Base-by-base conservation (phyloP, 2,113 vertebrate species). In the Etheostoma spectabile region DNA sequence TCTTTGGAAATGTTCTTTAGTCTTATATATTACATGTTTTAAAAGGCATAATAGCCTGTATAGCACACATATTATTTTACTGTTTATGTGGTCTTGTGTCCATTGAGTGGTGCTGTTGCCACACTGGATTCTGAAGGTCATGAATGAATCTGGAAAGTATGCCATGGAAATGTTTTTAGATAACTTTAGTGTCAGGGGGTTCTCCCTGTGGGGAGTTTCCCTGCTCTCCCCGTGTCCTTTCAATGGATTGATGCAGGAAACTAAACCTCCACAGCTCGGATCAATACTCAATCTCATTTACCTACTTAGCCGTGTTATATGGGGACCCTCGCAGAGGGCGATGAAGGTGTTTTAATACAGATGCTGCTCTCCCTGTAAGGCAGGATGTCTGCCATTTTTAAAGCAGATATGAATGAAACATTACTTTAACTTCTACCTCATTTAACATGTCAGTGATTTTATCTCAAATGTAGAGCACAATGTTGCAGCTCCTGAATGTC, bases 271-370 rank as follows among this genome's bases (percentile, higher is more conserved):
- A 22, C 63, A 48, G 72, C 30, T 52, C 24, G 0, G 79, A 92
- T 93, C 90, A 79, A 93, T 92, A 92, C 35, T 84, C 84, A 90
- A 91, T 92, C 90, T 87, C 87, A 89, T 92, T 90, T 91, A 88
- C 87, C 81, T 89, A 82, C 81, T 91, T 88, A 88, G 79, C 73
- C 0, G 52, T 82, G 85, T 80, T 83, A 38, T 69, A 74, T 46
- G 64, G 33, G 57, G 64, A 64, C 60, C 56, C 63, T 69, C 0
- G 3, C 79, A 87, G 79, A 89, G 88, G 89, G 74, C 86, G 19
- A 21, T 59, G 45, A 85, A 85, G 81, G 49, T 63, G 74, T 81
- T 60, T 59, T 48, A 70, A 74, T 8, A 53, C 62, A 71, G 69
- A 56, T 24, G 2, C 61, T 16, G 19, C 56, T 68, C 38, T 60